Base-by-base conservation (phyloP, 2,797 vertebrate genomes). In the Microcaecilia unicolor region DNA sequence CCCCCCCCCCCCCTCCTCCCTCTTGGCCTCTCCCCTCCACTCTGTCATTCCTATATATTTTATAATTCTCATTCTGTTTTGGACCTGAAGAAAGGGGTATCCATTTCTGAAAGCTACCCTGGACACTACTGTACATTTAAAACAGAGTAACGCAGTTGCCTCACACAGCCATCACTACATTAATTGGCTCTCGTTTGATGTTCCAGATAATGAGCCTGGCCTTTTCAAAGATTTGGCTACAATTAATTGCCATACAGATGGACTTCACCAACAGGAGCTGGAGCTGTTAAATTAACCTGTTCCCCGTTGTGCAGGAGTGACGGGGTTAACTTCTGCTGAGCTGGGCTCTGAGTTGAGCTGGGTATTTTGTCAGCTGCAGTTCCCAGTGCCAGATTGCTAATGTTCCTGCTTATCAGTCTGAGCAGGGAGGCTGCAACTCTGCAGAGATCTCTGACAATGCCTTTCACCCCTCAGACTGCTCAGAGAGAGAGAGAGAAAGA, bases 291-390 rank as follows among this genome's bases (percentile, higher is more conserved):
- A 4, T 8, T 4, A 3, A 4, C n/a, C 1, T 1, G 15, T 69
- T 76, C 66, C 69, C 15, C 9, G 0, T 26, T 28, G 55, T n/a
- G 11, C 5, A 2, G 15, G 37, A 20, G 3, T 28, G 44, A 10
- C 78, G 70, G 58, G 0, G 2, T 37, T 37, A 41, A 39, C 34
- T 48, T 48, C 39, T 1, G 1, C 27, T 2, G 2, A 32, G 45
- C 25, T 4, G 41, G 51, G 41, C 38, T 51, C 41, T 2, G 5
- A 25, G 47, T 49, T 23, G 1, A 15, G 33, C 46, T 15, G 44
- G 31, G 54, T 83, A 64, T 83, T 83, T 78, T 67, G 55, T 76
- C 76, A 83, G 79, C 78, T 80, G 79, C 4, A 12, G 20, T 35
- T 42, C 12, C 44, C 16, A 14, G n/a, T 47, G 21, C 35, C 43